Base-by-base conservation (phyloP, 2,113 vertebrate genomes). In the Colistium nudipinnis region DNA sequence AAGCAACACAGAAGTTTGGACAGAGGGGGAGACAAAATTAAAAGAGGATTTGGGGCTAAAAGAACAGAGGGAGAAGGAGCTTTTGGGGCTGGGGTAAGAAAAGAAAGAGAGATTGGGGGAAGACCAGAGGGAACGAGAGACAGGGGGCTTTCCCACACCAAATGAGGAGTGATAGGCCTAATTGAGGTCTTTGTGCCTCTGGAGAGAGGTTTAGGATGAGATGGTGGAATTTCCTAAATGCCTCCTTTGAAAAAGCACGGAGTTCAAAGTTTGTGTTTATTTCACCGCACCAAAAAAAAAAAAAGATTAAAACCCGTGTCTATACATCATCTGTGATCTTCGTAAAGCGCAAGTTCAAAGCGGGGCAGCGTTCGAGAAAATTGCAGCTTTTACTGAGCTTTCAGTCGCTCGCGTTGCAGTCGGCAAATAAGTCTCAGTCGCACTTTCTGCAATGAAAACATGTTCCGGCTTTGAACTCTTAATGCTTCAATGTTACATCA, bases 91-190 rank as follows among this genome's bases (percentile, higher is more conserved):
- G 75, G 62, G 74, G 78, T 78, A 73, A 64, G 49, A 66, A 84
- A 75, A 84, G 84, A 88, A 80, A 80, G 83, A 72, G 76, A 66
- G 75, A 84, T 81, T 74, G 76, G 70, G 77, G 78, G 84, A 31
- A 67, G 76, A 77, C 56, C 69, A 82, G 81, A 85, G 89, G 79
- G 82, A 87, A 86, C 24, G 84, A 83, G 81, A 87, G 77, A 83
- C 72, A 68, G 76, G 91, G 91, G 91, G 90, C 78, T 93, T 92
- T 87, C 92, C 92, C 91, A 92, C 92, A 93, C 92, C 92, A 93
- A 91, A 93, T 93, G 79, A 88, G 84, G 66, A 87, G 75, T 70
- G 90, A 88, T 88, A 86, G 76, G 85, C 83, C 89, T 93, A 91
- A 89, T 89, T 91, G 89, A 89, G 77, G 86, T 90, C 90, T 93